Conservation (phyloP, 2,888 invertebrate genomes). For the Thysanoteuthis rhombus region DNA sequence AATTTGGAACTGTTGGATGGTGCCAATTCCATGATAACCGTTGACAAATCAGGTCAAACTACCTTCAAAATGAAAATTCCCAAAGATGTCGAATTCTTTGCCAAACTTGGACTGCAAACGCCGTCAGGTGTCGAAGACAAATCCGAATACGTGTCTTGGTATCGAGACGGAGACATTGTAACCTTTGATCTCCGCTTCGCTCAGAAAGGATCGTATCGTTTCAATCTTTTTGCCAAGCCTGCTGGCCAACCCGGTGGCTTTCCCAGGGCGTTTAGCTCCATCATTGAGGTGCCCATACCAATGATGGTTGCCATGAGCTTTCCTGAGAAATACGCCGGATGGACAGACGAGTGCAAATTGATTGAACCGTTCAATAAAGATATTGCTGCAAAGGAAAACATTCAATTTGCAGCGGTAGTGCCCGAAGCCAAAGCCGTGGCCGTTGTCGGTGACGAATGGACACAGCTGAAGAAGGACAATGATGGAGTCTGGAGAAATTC, state of each 20-base stretch:
- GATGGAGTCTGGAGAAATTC: not conserved
- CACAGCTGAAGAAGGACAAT: slow-evolving; percentile 13
- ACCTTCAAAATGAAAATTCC: slow-evolving; percentile 17
- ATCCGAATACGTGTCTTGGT: slow-evolving; percentile 21
- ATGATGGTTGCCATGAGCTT: slow-evolving; percentile 23
- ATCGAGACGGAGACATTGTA: not conserved
- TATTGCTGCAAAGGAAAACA: not conserved
- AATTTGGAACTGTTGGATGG: slow-evolving; percentile 30
- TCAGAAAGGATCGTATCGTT: slow-evolving; percentile 24
- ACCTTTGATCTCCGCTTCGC: slow-evolving; percentile 22
- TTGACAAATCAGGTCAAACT: not conserved
- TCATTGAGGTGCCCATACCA: slow-evolving; percentile 23
- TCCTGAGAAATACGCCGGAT: slow-evolving; percentile 22
- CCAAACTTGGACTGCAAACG: slow-evolving; percentile 13
- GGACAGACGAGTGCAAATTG: slow-evolving; percentile 23
- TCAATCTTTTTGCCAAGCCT: slow-evolving; percentile 28
- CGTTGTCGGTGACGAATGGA: slow-evolving; percentile 20
- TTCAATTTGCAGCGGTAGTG: slow-evolving; percentile 17
- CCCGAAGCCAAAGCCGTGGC: not conserved
- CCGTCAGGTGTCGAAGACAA: not conserved
- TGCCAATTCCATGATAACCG: slow-evolving; percentile 24
- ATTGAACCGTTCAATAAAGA: slow-evolving; percentile 28
- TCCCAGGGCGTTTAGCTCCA: slow-evolving; percentile 24
- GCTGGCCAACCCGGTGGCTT: slow-evolving; percentile 24
- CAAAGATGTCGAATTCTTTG: slow-evolving; percentile 18